A percentile compares a stretch with the other conserved stretches of the same genome.
These are phyloP conservation scores for Empidonax alnorum DNA, from an alignment of 2,113 vertebrate species.

Conservation along the genomic window DNA sequence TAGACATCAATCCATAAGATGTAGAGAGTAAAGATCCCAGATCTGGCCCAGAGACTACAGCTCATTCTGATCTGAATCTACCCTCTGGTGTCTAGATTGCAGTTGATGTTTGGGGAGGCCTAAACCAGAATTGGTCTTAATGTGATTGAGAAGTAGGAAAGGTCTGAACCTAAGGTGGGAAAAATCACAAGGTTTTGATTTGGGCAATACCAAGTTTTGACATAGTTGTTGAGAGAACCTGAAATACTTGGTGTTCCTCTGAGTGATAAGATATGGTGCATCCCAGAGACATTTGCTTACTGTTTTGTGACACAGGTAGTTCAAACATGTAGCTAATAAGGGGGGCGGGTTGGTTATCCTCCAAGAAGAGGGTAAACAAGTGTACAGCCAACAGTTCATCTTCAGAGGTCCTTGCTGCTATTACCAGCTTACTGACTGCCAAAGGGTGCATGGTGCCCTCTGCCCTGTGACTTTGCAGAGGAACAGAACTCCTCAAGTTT, in stretches of 20 bases:
- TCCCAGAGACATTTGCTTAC: background rate
- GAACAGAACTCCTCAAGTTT: background rate
- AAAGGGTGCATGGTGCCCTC: accelerated
- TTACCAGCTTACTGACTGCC: background rate
- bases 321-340: background rate
- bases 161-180: background rate
- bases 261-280: background rate
- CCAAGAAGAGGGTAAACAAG: background rate
- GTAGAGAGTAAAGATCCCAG: background rate
- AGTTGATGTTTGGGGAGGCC: accelerated
- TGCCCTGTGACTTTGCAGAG: background rate
- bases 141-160: background rate
- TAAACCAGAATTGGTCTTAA: background rate
- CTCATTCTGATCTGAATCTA: background rate
- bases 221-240: background rate
- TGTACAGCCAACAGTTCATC: background rate
- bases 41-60: background rate
- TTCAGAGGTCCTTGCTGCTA: background rate
- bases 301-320: background rate
- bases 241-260: background rate
- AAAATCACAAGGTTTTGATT: background rate
- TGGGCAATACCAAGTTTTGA: background rate
- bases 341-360: background rate
- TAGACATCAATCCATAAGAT: background rate
- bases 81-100: background rate